Evolutionary conservation across 2,797 vertebrate genomes (phyloP).

Genomic region (Zalophus californianus): DNA sequence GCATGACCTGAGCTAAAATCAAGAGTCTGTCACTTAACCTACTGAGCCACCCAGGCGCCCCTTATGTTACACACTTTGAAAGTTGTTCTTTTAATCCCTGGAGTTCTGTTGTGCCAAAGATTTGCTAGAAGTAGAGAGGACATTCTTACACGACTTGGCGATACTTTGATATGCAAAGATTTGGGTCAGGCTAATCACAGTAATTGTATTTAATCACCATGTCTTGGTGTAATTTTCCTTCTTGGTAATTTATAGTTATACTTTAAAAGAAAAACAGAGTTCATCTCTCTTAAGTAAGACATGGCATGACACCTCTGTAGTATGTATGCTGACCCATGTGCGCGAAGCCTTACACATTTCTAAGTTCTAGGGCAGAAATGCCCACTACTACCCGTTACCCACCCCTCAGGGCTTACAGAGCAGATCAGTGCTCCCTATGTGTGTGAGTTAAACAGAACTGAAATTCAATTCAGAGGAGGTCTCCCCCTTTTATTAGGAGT

Average conservation of each 20-base stretch:
- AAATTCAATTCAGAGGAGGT: neutral
- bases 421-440: neutral
- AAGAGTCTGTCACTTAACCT: neutral
- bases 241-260: constrained; percentile 17
- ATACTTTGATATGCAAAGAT: constrained; percentile 14
- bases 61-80: neutral
- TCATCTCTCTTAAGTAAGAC: neutral
- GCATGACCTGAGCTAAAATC: neutral
- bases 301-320: neutral
- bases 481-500: neutral
- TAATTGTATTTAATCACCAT: constrained; percentile 13
- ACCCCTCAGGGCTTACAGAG: neutral
- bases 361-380: neutral
- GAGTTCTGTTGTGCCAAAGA: constrained; percentile 26
- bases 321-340: neutral
- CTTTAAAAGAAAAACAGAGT: neutral
- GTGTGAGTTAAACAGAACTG: neutral
- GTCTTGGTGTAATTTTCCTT: constrained; percentile 27
- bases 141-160: neutral
- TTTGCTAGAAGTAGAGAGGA: neutral
- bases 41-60: neutral
- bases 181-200: constrained; percentile 8
- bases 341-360: neutral
- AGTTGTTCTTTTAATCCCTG: neutral
- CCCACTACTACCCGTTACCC: neutral